phyloP scores from a whole-genome alignment of 2,797 vertebrate species.

The Lophotriccus pileatus region DNA sequence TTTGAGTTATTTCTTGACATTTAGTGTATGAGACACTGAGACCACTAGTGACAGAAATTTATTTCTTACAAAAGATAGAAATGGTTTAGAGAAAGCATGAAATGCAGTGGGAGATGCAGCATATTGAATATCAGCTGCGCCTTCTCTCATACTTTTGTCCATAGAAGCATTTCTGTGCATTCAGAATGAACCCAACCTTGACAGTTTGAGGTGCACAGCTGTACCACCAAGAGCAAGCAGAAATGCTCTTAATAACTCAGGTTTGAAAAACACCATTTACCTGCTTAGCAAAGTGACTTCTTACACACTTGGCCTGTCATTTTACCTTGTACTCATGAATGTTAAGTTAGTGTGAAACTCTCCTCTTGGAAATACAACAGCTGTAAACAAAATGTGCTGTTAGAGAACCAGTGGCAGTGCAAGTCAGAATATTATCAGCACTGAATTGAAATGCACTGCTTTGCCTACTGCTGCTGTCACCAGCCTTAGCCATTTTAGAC shows the following conservation, averaged over 20 bases:
- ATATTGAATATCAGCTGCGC: not conserved
- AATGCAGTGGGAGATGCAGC: not conserved
- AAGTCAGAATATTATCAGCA: not conserved
- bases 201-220: not conserved
- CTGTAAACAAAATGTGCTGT: not conserved
- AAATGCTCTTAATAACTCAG: not conserved
- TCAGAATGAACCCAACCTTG: not conserved
- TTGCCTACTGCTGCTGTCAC: not conserved
- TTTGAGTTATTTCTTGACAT: not conserved
- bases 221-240: not conserved
- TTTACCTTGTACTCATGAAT: not conserved
- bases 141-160: not conserved
- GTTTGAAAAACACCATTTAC: not conserved
- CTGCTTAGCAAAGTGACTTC: not conserved
- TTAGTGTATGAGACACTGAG: not conserved
- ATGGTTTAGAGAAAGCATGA: not conserved
- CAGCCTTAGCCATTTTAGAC: constrained; percentile 12
- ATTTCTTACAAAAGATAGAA: not conserved
- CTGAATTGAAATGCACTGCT: not conserved
- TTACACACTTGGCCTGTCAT: not conserved
- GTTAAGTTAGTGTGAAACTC: not conserved
- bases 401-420: not conserved
- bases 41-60: not conserved
- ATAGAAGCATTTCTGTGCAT: not conserved
- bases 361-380: not conserved